Percentiles rank a stretch among this genome's conserved stretches.
Conservation (phyloP, 2,113 vertebrate genomes). For the Atlantisia rogersi region DNA sequence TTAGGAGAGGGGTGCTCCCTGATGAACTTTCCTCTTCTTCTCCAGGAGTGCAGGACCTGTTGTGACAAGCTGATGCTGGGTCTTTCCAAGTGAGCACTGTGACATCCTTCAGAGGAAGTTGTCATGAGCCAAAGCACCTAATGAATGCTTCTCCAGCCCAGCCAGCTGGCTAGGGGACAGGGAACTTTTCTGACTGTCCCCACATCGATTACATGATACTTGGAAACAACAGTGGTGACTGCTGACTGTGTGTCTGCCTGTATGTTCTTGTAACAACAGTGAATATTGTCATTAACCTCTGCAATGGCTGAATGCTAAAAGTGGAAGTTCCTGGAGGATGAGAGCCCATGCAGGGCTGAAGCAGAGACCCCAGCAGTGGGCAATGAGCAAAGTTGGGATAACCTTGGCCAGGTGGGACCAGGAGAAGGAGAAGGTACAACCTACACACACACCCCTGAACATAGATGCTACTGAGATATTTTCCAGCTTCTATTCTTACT, state of each 20-base stretch:
- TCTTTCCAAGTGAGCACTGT: background rate
- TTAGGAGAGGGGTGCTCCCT: background rate
- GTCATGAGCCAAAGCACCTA: background rate
- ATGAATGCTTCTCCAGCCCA: background rate
- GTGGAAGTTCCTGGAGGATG: background rate
- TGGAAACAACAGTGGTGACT: background rate
- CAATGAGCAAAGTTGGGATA: background rate
- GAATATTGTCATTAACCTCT: background rate
- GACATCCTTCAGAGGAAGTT: background rate
- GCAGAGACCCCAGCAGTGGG: background rate
- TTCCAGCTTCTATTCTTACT: conserved; percentile 74
- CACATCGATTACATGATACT: background rate
- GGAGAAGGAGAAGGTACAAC: background rate
- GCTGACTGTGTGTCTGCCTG: background rate
- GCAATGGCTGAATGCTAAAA: background rate
- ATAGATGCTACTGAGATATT: background rate
- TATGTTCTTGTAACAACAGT: background rate
- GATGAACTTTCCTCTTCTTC: background rate
- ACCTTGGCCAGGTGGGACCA: background rate
- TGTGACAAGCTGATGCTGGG: background rate
- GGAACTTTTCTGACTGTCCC: background rate
- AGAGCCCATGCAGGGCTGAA: background rate
- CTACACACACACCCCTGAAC: accelerated
- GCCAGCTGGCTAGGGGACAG: background rate
- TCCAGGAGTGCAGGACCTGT: background rate